A percentile compares a stretch with the other conserved stretches of the same genome.
These are phyloP conservation scores for Tapirus terrestris DNA, from an alignment of 2,113 vertebrate genomes.

Conservation along the genomic window DNA sequence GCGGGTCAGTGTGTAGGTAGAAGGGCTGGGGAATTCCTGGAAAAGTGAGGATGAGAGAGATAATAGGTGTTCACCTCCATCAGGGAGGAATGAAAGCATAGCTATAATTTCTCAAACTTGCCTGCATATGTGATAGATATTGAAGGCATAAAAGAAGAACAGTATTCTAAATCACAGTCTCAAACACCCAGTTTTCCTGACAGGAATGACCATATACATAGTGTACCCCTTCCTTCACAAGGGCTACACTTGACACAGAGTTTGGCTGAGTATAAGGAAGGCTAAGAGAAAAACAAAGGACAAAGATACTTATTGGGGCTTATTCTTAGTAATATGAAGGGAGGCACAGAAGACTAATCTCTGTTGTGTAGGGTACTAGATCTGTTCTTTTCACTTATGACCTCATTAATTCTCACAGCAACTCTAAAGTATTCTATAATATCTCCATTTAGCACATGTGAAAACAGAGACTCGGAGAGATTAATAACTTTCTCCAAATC, in stretches of 20 bases:
- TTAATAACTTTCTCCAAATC: not conserved
- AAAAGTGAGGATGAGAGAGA: not conserved
- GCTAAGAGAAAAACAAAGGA: not conserved
- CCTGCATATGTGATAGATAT: not conserved
- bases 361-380: not conserved
- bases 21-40: not conserved
- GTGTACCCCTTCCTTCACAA: not conserved
- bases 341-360: not conserved
- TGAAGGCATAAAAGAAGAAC: not conserved
- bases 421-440: not conserved
- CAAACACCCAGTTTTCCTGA: not conserved
- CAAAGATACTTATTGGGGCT: rapidly evolving
- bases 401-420: not conserved
- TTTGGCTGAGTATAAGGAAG: not conserved
- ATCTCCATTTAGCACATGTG: not conserved
- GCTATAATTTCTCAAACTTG: not conserved
- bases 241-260: not conserved
- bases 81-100: not conserved
- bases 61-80: not conserved
- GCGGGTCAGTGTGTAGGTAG: not conserved
- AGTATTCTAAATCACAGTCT: not conserved
- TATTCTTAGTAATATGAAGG: not conserved
- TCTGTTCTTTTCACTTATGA: not conserved
- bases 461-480: not conserved
- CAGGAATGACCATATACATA: no score